Evolutionary conservation across 2,113 vertebrate species (phyloP).

Genomic region (Zosterops hypoxanthus): DNA sequence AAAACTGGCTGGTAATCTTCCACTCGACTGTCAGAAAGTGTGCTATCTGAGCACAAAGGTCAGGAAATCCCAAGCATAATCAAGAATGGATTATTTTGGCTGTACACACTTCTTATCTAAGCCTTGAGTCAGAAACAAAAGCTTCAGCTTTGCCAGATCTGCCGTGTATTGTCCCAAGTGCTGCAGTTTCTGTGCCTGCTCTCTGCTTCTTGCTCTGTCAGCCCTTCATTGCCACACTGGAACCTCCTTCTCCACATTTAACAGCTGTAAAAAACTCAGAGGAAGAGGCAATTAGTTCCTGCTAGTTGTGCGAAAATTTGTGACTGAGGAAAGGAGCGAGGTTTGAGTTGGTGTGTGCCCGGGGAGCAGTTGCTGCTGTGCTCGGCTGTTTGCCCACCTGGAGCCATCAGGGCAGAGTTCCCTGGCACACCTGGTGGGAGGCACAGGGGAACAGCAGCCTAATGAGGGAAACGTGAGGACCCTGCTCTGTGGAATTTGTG

Average conservation of each 20-base stretch:
- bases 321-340: neutral
- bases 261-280: neutral
- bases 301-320: neutral
- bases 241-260: neutral
- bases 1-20: neutral
- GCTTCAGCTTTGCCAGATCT: neutral
- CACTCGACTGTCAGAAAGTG: neutral
- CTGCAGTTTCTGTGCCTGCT: neutral
- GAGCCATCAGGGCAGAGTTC: fast-evolving
- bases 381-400: neutral
- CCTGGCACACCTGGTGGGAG: neutral
- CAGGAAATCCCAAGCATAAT: neutral
- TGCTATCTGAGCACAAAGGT: neutral
- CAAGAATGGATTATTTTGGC: neutral
- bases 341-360: fast-evolving
- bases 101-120: neutral
- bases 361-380: neutral
- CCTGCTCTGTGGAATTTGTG: neutral
- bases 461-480: fast-evolving
- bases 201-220: neutral
- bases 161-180: neutral
- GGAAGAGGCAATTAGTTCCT: neutral
- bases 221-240: fast-evolving
- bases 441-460: fast-evolving
- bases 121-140: neutral